Conservation (phyloP, 2,797 vertebrate genomes). For the Geotrypetes seraphini region DNA sequence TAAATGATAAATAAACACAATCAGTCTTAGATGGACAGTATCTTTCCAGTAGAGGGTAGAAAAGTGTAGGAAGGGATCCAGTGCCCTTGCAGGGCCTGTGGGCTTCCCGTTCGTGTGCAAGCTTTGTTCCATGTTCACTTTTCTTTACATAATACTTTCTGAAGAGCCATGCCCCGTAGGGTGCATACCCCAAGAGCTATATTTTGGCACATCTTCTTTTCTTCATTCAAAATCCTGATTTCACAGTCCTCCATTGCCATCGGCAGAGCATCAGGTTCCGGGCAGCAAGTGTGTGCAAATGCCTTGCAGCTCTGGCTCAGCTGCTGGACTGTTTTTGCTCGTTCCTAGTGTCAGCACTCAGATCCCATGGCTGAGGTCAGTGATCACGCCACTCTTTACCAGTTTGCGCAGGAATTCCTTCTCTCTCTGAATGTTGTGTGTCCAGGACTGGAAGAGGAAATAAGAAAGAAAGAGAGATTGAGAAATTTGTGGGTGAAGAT, state of each 20-base stretch:
- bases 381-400: conserved; percentile 81
- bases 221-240: too few relatives aligned
- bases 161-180: conserved; percentile 11
- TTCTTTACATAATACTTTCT: too few relatives aligned
- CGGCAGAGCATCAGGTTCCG: conserved; percentile 3
- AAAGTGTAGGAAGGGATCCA: too few relatives aligned
- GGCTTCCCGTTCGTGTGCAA: too few relatives aligned
- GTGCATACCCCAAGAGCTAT: neutral
- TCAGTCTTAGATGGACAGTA: too few relatives aligned
- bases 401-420: conserved; percentile 89
- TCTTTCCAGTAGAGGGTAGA: too few relatives aligned
- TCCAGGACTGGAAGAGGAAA: conserved; percentile 75
- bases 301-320: conserved; percentile 12
- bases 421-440: conserved; percentile 87
- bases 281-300: conserved; percentile 9
- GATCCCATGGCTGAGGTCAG: conserved; percentile 83
- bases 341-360: conserved; percentile 54
- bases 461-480: conserved; percentile 6
- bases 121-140: too few relatives aligned
- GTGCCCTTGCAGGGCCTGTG: too few relatives aligned
- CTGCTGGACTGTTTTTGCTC: neutral
- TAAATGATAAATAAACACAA: too few relatives aligned
- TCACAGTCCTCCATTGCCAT: conserved; percentile 12
- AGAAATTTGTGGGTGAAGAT: too few relatives aligned
- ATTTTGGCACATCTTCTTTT: conserved; percentile 22